These are phyloP conservation scores for Notodonta dromedarius DNA, from an alignment of 2,888 invertebrate genomes.

Conservation along the genomic window DNA sequence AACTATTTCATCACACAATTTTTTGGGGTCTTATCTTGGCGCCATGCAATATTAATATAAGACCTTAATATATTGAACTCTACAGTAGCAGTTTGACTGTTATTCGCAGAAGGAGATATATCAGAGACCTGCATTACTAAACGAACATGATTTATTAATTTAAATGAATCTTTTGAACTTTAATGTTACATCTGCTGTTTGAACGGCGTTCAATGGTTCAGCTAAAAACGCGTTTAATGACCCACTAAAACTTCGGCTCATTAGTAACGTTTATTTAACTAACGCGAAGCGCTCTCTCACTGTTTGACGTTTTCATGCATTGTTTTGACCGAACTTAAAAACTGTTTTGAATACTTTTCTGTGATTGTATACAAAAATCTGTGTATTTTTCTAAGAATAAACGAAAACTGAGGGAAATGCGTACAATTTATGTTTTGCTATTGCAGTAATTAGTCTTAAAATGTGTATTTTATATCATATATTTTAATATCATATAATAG, in stretches of 20 bases:
- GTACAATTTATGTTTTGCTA: no score
- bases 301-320: constrained; percentile 30
- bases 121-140: background rate
- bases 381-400: background rate
- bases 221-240: constrained; percentile 9
- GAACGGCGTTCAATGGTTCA: constrained; percentile 6
- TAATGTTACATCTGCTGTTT: constrained; percentile 1
- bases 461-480: no score
- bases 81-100: no score
- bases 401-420: background rate
- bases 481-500: no score
- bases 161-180: constrained; percentile 3
- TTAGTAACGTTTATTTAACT: constrained; percentile 30
- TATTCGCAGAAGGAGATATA: background rate
- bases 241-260: constrained; percentile 16
- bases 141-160: constrained; percentile 1
- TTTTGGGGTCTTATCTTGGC: no score
- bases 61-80: no score
- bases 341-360: constrained; percentile 19
- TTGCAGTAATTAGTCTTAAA: no score
- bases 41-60: no score
- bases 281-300: constrained; percentile 25
- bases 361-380: constrained; percentile 12
- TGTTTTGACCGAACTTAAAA: constrained; percentile 26
- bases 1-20: no score